Percentiles rank a stretch among this genome's conserved stretches.
Evolutionary conservation across 2,888 invertebrate species (phyloP).

Genomic region (Drosophila mercatorum): DNA sequence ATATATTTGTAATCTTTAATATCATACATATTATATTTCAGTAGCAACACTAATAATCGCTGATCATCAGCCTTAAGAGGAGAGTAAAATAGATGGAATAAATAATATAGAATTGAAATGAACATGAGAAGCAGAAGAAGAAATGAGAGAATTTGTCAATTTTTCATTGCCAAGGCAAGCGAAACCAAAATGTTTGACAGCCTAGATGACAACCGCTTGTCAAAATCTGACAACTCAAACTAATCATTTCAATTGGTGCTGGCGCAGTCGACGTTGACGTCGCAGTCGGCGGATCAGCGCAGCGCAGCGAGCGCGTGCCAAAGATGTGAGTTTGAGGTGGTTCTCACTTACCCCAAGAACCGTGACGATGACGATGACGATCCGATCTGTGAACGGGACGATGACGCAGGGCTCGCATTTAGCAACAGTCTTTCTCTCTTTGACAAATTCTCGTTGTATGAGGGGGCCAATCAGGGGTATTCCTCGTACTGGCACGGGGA

Average conservation of each 20-base stretch:
- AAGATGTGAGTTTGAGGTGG: slow-evolving; percentile 48
- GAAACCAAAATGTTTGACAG: slow-evolving; percentile 81
- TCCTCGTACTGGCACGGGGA: background rate
- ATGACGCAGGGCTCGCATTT: slow-evolving; percentile 53
- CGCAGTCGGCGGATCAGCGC: slow-evolving; percentile 32
- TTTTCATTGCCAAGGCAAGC: slow-evolving; percentile 55
- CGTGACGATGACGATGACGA: slow-evolving; percentile 43
- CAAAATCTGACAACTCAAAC: slow-evolving; percentile 83
- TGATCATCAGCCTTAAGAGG: background rate
- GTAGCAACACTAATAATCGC: too few species aligned
- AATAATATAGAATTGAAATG: slow-evolving; percentile 1
- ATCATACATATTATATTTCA: background rate
- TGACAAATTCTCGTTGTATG: slow-evolving; percentile 47
- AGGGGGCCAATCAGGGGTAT: slow-evolving; percentile 1
- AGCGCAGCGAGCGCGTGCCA: slow-evolving; percentile 68
- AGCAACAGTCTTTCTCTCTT: slow-evolving; percentile 33
- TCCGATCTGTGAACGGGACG: slow-evolving; percentile 19
- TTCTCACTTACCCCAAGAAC: slow-evolving; percentile 35
- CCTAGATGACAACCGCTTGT: slow-evolving; percentile 82
- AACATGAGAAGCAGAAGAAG: slow-evolving; percentile 7
- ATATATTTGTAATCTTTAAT: background rate
- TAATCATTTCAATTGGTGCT: slow-evolving; percentile 77
- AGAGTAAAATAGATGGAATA: background rate
- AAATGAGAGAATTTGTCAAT: slow-evolving; percentile 57
- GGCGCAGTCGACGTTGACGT: slow-evolving; percentile 15